phyloP scores from a whole-genome alignment of 2,797 vertebrate genomes.

The Urosaurus nigricauda region DNA sequence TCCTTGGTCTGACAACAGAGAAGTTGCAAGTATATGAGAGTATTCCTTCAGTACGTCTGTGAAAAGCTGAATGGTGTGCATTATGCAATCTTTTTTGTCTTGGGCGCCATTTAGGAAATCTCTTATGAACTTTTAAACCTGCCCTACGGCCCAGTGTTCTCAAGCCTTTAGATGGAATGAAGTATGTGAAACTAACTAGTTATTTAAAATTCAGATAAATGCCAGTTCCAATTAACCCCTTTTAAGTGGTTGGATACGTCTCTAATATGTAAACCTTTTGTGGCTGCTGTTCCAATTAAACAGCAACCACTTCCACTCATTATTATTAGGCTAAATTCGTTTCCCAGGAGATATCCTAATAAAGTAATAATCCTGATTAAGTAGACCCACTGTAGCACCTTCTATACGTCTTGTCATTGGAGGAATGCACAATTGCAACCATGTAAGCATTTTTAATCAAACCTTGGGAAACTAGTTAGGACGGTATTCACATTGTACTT shows the following conservation, averaged over 20 bases:
- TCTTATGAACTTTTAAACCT: conserved; percentile 13
- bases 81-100: background rate
- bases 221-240: conserved; percentile 14
- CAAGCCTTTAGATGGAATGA: conserved; percentile 17
- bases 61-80: background rate
- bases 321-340: conserved; percentile 34
- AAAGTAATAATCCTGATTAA: conserved; percentile 32
- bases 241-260: conserved; percentile 5
- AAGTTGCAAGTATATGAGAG: background rate
- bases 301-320: conserved; percentile 18
- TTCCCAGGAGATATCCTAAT: conserved; percentile 30
- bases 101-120: background rate
- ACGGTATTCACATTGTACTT: conserved; percentile 1
- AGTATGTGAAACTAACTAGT: conserved; percentile 15
- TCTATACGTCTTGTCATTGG: conserved; percentile 4
- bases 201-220: background rate
- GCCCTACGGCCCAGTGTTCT: background rate
- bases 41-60: background rate
- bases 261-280: conserved; percentile 16
- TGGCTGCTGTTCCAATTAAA: conserved; percentile 38
- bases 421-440: background rate
- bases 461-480: conserved; percentile 2
- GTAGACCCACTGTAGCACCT: background rate
- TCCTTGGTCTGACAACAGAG: background rate
- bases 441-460: background rate